phyloP scores from a whole-genome alignment of 2,797 vertebrate genomes.

The Carcharodon carcharias region DNA sequence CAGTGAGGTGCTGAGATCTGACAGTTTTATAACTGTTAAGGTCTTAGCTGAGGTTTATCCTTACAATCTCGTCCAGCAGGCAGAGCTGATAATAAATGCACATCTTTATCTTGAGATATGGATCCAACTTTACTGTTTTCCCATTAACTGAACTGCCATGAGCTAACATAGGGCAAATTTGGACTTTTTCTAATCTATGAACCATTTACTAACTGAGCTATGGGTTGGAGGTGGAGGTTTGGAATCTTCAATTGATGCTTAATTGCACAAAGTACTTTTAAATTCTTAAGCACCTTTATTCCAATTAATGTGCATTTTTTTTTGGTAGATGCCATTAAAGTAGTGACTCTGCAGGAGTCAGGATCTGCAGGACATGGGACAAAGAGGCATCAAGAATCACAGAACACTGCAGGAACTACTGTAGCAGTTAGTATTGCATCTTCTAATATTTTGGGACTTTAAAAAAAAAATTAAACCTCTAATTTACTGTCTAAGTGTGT shows the following conservation, averaged over 20 bases:
- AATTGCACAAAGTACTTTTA: not conserved
- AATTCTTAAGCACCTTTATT: not conserved
- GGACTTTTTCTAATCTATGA: not conserved
- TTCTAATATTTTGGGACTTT: not conserved
- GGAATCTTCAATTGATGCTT: not conserved
- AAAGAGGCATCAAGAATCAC: not conserved
- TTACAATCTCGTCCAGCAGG: not conserved
- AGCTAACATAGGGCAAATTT: not conserved
- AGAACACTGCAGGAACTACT: no score
- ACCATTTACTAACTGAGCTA: not conserved
- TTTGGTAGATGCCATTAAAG: not conserved
- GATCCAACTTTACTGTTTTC: not conserved
- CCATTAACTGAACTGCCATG: not conserved
- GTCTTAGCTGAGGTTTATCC: no score
- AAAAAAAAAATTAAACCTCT: not conserved
- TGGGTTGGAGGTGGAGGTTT: not conserved
- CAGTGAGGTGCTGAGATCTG: no score
- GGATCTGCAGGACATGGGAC: not conserved
- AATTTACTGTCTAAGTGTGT: not conserved
- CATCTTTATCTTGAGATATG: not conserved
- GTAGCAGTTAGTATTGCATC: not conserved
- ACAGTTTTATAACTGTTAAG: no score
- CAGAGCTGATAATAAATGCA: not conserved
- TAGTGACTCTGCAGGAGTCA: not conserved
- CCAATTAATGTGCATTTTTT: no score